These are phyloP conservation scores for Adoxophyes honmai DNA, from an alignment of 1,140 invertebrate genomes.

Conservation along the genomic window DNA sequence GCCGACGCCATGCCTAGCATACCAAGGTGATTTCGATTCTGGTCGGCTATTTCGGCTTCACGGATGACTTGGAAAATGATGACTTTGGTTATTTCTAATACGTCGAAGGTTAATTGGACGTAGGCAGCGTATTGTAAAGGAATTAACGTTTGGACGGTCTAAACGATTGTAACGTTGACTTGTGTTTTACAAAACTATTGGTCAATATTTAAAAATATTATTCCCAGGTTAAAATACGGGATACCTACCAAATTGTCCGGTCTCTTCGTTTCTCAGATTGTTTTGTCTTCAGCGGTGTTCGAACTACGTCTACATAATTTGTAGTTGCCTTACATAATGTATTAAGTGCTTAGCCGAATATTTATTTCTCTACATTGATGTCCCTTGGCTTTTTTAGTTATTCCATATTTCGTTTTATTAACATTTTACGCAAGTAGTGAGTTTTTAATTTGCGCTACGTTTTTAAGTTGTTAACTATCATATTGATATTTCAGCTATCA, in stretches of 20 bases:
- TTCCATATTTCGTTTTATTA: too few species aligned
- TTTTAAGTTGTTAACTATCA: too few species aligned
- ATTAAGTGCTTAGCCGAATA: too few species aligned
- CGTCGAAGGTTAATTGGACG: conserved; percentile 69
- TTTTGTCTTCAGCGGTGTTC: too few species aligned
- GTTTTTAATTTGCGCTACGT: too few species aligned
- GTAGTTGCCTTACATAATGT: too few species aligned
- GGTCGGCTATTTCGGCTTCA: conserved; percentile 23
- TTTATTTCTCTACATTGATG: too few species aligned
- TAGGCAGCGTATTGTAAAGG: conserved; percentile 59
- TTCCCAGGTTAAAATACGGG: conserved; percentile 1
- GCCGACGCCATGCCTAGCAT: conserved; percentile 1
- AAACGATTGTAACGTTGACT: conserved; percentile 30
- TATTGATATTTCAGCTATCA: too few species aligned
- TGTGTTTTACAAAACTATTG: conserved; percentile 20
- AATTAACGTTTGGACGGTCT: conserved; percentile 48
- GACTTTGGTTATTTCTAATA: conserved; percentile 61
- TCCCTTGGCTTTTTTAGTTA: too few species aligned
- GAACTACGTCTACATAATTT: too few species aligned
- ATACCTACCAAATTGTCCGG: neutral
- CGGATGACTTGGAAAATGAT: conserved; percentile 55
- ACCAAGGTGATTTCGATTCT: conserved; percentile 14
- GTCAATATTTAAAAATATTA: conserved; percentile 21
- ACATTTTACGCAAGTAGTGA: too few species aligned
- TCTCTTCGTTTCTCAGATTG: too few species aligned